Percentiles rank a stretch among this genome's conserved stretches.
Conservation (phyloP, 2,888 invertebrate species). For the Parthenolecanium corni region DNA sequence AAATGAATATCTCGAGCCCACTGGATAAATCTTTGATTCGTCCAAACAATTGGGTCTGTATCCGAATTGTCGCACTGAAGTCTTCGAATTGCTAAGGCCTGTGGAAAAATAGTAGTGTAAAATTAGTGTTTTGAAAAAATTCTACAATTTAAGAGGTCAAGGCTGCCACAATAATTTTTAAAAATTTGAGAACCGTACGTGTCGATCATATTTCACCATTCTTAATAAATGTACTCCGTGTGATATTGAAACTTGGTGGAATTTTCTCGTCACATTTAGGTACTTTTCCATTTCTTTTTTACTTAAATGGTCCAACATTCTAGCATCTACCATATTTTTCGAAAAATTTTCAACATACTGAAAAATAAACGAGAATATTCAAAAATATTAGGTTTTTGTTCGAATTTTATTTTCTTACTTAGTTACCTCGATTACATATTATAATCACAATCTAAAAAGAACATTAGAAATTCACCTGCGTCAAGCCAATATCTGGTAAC, state of each 20-base stretch:
- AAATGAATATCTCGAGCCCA: conserved; percentile 91
- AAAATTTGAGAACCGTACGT: conserved; percentile 44
- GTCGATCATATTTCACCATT: conserved; percentile 84
- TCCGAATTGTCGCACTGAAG: conserved; percentile 79
- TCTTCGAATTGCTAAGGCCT: conserved; percentile 75
- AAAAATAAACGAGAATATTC: conserved; percentile 9
- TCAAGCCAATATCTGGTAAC: conserved; percentile 80
- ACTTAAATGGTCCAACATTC: conserved; percentile 83
- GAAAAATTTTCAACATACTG: conserved; percentile 82
- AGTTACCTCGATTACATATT: too few relatives aligned
- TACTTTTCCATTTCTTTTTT: conserved; percentile 91
- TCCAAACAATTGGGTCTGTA: conserved; percentile 90
- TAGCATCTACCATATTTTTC: conserved; percentile 79
- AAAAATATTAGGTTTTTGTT: too few relatives aligned
- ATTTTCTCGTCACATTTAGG: conserved; percentile 80
- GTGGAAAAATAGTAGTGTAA: neutral
- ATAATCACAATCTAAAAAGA: too few relatives aligned
- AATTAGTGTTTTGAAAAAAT: neutral
- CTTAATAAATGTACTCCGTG: conserved; percentile 85
- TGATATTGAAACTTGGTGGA: conserved; percentile 87
- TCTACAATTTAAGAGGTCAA: too few relatives aligned
- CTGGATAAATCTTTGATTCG: conserved; percentile 83
- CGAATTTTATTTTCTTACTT: too few relatives aligned
- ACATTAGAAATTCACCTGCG: conserved; percentile 52
- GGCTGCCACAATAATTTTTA: neutral